Conservation (phyloP, 2,888 invertebrate genomes). For the Xestia c-nigrum region DNA sequence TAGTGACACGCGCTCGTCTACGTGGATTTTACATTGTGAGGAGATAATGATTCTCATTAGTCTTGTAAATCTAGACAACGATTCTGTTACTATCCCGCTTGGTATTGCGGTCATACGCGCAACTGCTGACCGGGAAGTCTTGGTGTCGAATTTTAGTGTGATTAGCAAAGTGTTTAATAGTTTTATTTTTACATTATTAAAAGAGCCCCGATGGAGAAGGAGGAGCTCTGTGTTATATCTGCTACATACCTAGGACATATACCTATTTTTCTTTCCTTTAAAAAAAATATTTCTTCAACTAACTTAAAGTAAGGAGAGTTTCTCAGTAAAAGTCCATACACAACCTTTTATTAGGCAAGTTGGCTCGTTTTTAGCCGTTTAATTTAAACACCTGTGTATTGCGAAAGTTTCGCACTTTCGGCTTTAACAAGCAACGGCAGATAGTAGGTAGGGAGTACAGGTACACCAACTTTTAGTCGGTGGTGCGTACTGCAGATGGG, state of each 20-base stretch:
- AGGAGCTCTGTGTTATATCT: too few species aligned
- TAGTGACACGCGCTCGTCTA: not conserved
- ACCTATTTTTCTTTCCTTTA: not conserved
- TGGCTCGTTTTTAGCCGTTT: constrained; percentile 19
- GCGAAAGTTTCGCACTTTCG: constrained; percentile 41
- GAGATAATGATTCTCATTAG: constrained; percentile 9
- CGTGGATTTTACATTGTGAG: not conserved
- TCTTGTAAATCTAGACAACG: constrained; percentile 4
- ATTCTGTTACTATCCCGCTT: not conserved
- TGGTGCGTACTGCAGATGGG: constrained; percentile 11
- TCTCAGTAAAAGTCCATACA: constrained; percentile 19
- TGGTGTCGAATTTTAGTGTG: not conserved
- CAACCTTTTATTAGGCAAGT: constrained; percentile 51
- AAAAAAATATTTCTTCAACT: not conserved
- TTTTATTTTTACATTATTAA: not conserved
- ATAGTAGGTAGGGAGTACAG: not conserved
- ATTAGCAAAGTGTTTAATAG: not conserved
- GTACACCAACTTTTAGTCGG: not conserved
- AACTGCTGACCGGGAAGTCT: too few species aligned
- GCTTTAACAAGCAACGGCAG: constrained; percentile 1
- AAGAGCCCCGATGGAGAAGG: too few species aligned
- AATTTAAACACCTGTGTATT: constrained; percentile 48
- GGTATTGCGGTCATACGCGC: not conserved
- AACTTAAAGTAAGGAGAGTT: constrained; percentile 7
- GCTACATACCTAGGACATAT: not conserved